A percentile compares a stretch with the other conserved stretches of the same genome.
These are phyloP conservation scores for Linnaemya vulpina DNA, from an alignment of 2,888 invertebrate species.

Conservation along the genomic window DNA sequence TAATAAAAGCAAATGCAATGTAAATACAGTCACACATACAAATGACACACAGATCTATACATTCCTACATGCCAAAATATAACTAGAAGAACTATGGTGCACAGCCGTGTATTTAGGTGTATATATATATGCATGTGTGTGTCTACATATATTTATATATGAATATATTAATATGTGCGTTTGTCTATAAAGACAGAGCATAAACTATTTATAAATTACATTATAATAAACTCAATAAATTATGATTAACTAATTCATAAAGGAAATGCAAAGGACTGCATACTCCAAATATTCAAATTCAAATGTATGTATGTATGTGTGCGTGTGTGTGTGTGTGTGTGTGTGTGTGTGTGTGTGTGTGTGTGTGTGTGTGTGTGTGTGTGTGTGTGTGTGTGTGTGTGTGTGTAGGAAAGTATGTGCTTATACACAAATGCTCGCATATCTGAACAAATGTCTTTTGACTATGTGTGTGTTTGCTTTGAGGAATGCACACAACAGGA, in stretches of 20 bases:
- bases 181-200: slow-evolving; percentile 17
- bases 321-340: neutral
- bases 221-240: slow-evolving; percentile 71
- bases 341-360: neutral
- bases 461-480: neutral
- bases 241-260: slow-evolving; percentile 68
- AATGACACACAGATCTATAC: neutral
- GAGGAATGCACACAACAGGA: slow-evolving; percentile 36
- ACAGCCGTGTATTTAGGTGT: neutral
- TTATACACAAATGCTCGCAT: neutral
- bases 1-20: neutral
- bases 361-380: neutral
- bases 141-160: neutral
- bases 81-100: neutral
- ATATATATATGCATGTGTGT: neutral
- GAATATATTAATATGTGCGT: neutral
- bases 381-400: neutral
- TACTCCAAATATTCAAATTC: slow-evolving; percentile 43
- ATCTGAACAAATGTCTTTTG: neutral
- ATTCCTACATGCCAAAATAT: neutral
- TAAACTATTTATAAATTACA: slow-evolving; percentile 62
- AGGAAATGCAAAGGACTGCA: slow-evolving; percentile 64
- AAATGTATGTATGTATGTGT: neutral
- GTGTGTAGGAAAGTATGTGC: neutral
- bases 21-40: neutral